Conservation (phyloP, 2,113 vertebrate species). For the Triplophysa siluroides region DNA sequence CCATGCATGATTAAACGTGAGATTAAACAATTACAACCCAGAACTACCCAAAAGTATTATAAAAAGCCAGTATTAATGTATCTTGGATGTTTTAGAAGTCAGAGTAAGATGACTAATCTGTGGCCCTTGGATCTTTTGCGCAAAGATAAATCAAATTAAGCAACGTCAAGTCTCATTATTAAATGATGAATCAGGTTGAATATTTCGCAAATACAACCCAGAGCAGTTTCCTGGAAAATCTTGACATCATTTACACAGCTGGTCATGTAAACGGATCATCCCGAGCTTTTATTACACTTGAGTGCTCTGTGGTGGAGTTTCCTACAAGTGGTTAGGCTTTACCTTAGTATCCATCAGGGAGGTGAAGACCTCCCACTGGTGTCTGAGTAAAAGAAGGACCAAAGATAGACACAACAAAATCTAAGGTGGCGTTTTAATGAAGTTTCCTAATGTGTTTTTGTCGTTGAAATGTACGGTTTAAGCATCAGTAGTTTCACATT, state of each 20-base stretch:
- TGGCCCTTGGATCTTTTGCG: constrained; percentile 39
- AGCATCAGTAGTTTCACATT: neutral
- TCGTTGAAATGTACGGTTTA: neutral
- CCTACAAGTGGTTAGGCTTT: constrained; percentile 41
- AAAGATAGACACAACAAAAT: constrained; percentile 23
- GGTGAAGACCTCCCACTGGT: constrained; percentile 35
- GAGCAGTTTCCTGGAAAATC: constrained; percentile 51
- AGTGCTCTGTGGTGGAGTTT: constrained; percentile 25
- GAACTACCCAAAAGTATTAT: neutral
- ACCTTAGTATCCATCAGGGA: constrained; percentile 36
- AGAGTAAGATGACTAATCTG: constrained; percentile 32
- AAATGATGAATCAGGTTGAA: constrained; percentile 52
- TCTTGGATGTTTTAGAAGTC: constrained; percentile 21
- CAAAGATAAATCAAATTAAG: constrained; percentile 48
- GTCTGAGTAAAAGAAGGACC: constrained; percentile 25
- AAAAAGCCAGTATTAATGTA: constrained; percentile 4
- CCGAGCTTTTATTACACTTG: constrained; percentile 35
- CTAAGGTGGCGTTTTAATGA: constrained; percentile 17
- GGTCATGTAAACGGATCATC: constrained; percentile 43
- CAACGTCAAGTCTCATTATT: constrained; percentile 45
- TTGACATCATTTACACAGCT: constrained; percentile 52
- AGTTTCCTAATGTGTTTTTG: constrained; percentile 20
- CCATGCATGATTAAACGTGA: neutral
- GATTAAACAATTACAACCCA: too few relatives aligned
- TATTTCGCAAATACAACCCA: constrained; percentile 38